Conservation (phyloP, 37 sponge, comb jelly and placozoan species). For the Geodia barretti region DNA sequence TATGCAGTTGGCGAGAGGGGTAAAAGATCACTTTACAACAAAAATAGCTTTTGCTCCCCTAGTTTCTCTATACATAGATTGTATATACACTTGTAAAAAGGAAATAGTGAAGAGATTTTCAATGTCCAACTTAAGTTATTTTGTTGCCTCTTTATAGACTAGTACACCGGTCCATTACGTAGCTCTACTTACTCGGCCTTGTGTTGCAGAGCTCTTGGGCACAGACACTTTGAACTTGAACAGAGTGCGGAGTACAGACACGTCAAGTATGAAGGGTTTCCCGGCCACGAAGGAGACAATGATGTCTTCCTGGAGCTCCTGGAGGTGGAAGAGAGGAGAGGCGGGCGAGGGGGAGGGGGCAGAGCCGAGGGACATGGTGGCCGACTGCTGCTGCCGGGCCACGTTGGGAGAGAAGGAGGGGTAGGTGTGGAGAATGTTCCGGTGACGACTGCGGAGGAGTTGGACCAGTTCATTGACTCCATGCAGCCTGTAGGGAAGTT, state of each 20-base stretch:
- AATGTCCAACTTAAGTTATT: too few species aligned
- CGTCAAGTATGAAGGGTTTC: slow-evolving; percentile 53
- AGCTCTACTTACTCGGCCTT: background rate
- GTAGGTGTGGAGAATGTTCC: background rate
- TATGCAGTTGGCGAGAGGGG: background rate
- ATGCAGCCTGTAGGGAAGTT: slow-evolving; percentile 30
- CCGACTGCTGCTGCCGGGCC: too few species aligned
- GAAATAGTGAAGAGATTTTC: too few species aligned
- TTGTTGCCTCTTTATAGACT: slow-evolving; percentile 9
- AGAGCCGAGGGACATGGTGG: background rate
- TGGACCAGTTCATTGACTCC: slow-evolving; percentile 53
- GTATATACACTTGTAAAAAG: too few species aligned
- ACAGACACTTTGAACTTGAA: slow-evolving; percentile 70
- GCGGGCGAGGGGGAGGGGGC: background rate
- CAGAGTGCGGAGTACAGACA: slow-evolving; percentile 20
- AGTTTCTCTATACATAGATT: background rate
- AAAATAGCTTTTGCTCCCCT: background rate
- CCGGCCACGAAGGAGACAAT: slow-evolving; percentile 69
- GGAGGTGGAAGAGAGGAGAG: slow-evolving; percentile 40
- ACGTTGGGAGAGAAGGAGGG: background rate
- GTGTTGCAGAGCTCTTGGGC: background rate
- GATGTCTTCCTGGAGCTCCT: slow-evolving; percentile 63
- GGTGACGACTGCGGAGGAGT: slow-evolving; percentile 59
- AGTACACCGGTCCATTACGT: too few species aligned
- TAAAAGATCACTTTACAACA: background rate